Conservation (phyloP, 64 coral and sea anemone genomes). For the Actinia equina region DNA sequence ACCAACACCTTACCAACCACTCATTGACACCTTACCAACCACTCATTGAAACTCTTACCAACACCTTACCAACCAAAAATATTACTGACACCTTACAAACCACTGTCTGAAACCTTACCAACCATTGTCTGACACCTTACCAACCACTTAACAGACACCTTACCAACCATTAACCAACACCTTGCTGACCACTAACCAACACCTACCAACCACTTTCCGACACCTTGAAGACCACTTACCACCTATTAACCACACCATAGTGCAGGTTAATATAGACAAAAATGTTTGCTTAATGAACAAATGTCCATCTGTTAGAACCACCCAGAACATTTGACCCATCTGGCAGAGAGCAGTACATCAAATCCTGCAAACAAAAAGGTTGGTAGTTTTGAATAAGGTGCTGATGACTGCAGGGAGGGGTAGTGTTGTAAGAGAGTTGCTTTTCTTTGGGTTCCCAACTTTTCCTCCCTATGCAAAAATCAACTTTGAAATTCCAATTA, state of each 20-base stretch:
- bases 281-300: background rate
- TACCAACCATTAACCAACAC: background rate
- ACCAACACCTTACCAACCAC: too few relatives aligned
- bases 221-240: too few relatives aligned
- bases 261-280: background rate
- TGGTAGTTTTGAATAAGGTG: background rate
- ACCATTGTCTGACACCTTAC: background rate
- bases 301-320: background rate
- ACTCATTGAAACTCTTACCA: too few relatives aligned
- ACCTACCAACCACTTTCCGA: too few relatives aligned
- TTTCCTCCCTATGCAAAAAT: too few relatives aligned
- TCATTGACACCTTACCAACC: too few relatives aligned
- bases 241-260: too few relatives aligned
- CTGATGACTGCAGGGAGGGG: too few relatives aligned
- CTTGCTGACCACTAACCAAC: too few relatives aligned
- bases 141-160: background rate
- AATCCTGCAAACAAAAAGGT: slow-evolving; percentile 80
- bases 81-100: background rate
- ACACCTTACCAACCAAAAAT: background rate
- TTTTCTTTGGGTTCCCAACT: too few relatives aligned
- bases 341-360: slow-evolving; percentile 67
- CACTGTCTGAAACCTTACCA: background rate
- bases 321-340: slow-evolving; percentile 65
- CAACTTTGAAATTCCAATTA: too few relatives aligned
- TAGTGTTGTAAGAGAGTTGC: too few relatives aligned